Evolutionary conservation across 2,113 vertebrate genomes (phyloP).

Genomic region (Xenopus borealis): DNA sequence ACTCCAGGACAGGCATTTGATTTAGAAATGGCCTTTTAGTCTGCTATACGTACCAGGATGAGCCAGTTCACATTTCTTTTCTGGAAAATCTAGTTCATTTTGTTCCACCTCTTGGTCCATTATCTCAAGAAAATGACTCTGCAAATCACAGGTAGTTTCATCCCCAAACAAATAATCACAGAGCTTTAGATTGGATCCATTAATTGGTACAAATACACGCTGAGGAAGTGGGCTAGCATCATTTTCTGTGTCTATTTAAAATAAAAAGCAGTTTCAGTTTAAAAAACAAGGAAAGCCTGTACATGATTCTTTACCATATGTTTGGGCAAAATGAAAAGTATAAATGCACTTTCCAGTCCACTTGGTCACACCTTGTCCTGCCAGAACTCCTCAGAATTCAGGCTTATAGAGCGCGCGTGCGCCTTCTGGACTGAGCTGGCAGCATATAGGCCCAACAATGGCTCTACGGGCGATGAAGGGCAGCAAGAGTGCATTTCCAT

Average conservation of each 20-base stretch:
- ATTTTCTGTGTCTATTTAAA: slow-evolving; percentile 54
- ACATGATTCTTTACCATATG: too few species aligned
- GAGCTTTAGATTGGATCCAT: slow-evolving; percentile 65
- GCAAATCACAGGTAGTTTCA: slow-evolving; percentile 64
- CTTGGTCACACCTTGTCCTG: too few species aligned
- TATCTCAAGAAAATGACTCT: slow-evolving; percentile 69
- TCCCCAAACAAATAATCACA: slow-evolving; percentile 75
- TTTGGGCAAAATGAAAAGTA: too few species aligned
- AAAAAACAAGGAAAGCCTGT: background rate
- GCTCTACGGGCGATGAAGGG: too few species aligned
- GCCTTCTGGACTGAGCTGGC: too few species aligned
- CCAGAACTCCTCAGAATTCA: too few species aligned
- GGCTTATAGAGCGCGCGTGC: too few species aligned
- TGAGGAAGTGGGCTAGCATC: slow-evolving; percentile 65
- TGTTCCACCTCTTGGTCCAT: slow-evolving; percentile 63
- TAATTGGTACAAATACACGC: slow-evolving; percentile 67
- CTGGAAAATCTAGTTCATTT: slow-evolving; percentile 62
- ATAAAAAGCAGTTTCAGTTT: background rate
- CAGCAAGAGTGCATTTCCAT: too few species aligned
- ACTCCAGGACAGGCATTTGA: too few species aligned
- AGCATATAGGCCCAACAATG: too few species aligned
- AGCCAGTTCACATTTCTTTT: slow-evolving; percentile 52
- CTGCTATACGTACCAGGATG: slow-evolving; percentile 5
- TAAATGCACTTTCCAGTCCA: too few species aligned
- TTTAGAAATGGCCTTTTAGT: too few species aligned